Percentiles rank a stretch among this genome's conserved stretches.
Conservation (phyloP, 2,113 vertebrate species). For the Siniperca knerii region DNA sequence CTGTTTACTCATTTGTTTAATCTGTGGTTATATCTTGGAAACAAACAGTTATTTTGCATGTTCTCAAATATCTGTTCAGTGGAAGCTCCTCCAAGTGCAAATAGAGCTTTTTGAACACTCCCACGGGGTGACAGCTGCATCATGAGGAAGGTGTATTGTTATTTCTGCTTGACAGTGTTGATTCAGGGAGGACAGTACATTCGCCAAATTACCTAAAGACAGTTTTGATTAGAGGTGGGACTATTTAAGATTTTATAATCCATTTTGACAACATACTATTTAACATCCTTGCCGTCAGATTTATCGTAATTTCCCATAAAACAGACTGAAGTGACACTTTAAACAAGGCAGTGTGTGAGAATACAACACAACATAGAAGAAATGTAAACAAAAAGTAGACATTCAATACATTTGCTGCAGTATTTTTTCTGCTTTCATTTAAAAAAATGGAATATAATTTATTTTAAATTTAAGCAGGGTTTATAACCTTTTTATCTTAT, state of each 20-base stretch:
- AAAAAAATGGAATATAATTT: background rate
- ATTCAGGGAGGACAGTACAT: conserved; percentile 62
- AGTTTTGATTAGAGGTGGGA: conserved; percentile 31
- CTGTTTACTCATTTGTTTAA: background rate
- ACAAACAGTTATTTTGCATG: conserved; percentile 20
- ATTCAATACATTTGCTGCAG: no score
- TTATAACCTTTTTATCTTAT: background rate
- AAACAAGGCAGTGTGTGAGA: background rate
- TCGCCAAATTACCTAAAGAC: conserved; percentile 2
- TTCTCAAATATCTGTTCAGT: background rate
- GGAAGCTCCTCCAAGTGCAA: conserved; percentile 75
- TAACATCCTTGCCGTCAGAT: background rate
- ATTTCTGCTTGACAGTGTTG: conserved; percentile 52
- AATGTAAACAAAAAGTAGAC: background rate
- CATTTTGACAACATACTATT: conserved; percentile 40
- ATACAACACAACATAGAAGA: background rate
- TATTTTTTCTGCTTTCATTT: background rate
- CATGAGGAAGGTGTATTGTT: conserved; percentile 33
- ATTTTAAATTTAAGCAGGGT: background rate
- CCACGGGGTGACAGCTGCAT: conserved; percentile 73
- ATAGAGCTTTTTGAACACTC: conserved; percentile 65
- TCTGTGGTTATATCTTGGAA: conserved; percentile 11
- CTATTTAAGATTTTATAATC: background rate
- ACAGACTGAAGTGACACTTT: background rate
- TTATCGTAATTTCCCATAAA: background rate